Conservation (phyloP, 2,797 vertebrate genomes). For the Malurus leucopterus region DNA sequence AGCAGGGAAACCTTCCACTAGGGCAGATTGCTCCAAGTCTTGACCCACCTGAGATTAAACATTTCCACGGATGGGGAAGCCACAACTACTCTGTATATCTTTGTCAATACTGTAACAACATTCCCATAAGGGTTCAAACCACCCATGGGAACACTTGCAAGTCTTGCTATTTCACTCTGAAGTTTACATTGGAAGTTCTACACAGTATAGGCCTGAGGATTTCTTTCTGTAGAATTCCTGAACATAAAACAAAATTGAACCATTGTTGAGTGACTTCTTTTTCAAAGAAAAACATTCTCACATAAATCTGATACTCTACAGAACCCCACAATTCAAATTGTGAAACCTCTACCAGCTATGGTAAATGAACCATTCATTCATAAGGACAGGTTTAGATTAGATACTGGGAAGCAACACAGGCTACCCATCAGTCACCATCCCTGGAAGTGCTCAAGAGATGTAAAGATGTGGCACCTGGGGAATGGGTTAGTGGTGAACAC, state of each 20-base stretch:
- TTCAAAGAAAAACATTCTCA: background rate
- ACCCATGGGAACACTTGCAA: background rate
- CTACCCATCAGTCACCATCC: background rate
- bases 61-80: background rate
- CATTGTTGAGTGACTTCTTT: background rate
- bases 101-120: background rate
- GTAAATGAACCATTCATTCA: background rate
- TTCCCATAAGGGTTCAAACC: background rate
- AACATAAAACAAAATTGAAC: background rate
- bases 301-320: background rate
- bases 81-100: background rate
- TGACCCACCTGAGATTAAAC: background rate
- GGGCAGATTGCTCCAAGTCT: background rate
- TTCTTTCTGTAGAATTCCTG: background rate
- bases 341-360: background rate
- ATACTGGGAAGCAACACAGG: background rate
- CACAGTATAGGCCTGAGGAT: background rate
- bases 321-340: background rate
- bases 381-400: background rate
- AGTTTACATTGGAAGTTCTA: background rate
- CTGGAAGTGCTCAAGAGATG: background rate
- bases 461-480: background rate
- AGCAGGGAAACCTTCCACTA: background rate
- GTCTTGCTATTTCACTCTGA: background rate
- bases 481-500: background rate